Conservation (phyloP, 2,888 invertebrate species). For the Panopea generosa region DNA sequence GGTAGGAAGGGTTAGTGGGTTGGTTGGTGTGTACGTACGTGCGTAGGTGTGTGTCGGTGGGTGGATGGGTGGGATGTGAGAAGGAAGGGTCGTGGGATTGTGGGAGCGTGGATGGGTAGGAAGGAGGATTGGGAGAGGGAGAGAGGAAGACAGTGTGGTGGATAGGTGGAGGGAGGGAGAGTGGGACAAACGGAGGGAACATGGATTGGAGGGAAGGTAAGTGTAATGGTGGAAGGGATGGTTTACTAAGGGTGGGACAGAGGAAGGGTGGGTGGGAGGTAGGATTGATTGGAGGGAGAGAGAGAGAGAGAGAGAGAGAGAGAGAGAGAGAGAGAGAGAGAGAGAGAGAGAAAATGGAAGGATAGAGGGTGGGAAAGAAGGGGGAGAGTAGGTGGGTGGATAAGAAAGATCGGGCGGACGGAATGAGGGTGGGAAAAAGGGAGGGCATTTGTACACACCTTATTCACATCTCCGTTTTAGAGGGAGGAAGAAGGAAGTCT, state of each 20-base stretch:
- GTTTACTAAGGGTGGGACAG: too few species aligned
- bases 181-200: neutral
- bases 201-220: neutral
- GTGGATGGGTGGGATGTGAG: too few species aligned
- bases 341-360: slow-evolving; percentile 14
- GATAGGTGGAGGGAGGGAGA: neutral
- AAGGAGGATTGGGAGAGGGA: neutral
- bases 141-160: neutral
- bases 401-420: too few species aligned
- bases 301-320: neutral
- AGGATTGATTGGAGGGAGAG: neutral
- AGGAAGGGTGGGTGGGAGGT: neutral
- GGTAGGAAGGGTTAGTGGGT: too few species aligned
- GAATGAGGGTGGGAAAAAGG: too few species aligned
- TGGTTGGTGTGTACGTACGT: neutral
- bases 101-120: too few species aligned
- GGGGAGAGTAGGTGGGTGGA: too few species aligned
- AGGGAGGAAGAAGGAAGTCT: neutral
- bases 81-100: too few species aligned
- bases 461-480: too few species aligned
- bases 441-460: too few species aligned
- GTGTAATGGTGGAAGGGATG: neutral
- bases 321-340: slow-evolving; percentile 14
- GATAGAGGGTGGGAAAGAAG: too few species aligned
- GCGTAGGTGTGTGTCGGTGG: too few species aligned